These are phyloP conservation scores for Protomyctophum bolini DNA, from an alignment of 2,113 vertebrate species.

Conservation along the genomic window DNA sequence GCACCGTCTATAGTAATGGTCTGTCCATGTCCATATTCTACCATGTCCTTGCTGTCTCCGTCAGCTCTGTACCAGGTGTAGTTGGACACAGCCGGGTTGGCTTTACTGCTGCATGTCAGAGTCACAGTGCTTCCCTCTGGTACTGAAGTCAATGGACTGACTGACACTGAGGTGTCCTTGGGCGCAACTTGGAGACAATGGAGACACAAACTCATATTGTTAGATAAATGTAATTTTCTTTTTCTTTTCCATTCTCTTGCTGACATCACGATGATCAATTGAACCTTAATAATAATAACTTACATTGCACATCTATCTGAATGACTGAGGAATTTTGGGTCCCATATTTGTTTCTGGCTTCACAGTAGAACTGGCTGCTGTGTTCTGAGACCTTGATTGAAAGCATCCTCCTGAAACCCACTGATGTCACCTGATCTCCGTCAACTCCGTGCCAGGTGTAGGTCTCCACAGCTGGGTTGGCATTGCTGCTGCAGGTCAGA, in stretches of 20 bases:
- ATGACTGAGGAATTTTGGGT: slow-evolving; percentile 57
- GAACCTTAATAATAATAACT: slow-evolving; percentile 11
- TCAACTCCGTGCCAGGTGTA: slow-evolving; percentile 71
- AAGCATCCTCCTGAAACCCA: slow-evolving; percentile 16
- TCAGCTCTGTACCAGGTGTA: slow-evolving; percentile 72
- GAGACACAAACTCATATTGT: not conserved
- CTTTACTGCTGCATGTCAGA: slow-evolving; percentile 65
- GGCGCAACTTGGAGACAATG: slow-evolving; percentile 60
- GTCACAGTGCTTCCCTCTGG: slow-evolving; percentile 58
- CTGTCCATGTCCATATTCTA: slow-evolving; percentile 13
- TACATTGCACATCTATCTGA: slow-evolving; percentile 61
- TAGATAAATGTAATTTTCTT: not conserved
- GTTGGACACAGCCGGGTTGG: slow-evolving; percentile 66
- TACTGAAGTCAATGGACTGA: slow-evolving; percentile 36
- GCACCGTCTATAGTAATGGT: slow-evolving; percentile 25
- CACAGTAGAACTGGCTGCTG: slow-evolving; percentile 53
- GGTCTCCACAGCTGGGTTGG: slow-evolving; percentile 60
- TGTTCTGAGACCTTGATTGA: slow-evolving; percentile 33
- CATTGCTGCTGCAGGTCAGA: slow-evolving; percentile 64
- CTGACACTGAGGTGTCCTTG: slow-evolving; percentile 50
- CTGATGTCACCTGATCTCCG: slow-evolving; percentile 21
- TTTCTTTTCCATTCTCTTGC: not conserved
- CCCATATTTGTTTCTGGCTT: slow-evolving; percentile 54
- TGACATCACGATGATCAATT: not conserved
- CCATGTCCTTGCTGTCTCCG: slow-evolving; percentile 17